Conservation (phyloP, 2,113 vertebrate species). For the Cyanoramphus novaezelandiae region DNA sequence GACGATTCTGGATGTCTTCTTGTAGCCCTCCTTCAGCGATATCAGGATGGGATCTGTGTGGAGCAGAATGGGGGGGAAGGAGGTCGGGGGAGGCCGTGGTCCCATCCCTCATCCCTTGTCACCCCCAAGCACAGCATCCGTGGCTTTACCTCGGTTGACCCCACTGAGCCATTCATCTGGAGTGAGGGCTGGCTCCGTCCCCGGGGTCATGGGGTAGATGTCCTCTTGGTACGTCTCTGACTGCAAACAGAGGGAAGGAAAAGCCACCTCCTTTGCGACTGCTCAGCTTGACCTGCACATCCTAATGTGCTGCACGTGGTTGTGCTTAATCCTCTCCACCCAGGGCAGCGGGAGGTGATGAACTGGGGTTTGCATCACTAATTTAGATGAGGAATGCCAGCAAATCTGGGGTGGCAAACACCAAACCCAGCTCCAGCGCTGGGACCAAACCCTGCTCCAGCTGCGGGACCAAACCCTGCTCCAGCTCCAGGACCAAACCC, state of each 20-base stretch:
- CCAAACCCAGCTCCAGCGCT: background rate
- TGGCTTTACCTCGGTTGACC: conserved; percentile 84
- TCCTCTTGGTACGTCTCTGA: conserved; percentile 98
- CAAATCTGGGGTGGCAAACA: background rate
- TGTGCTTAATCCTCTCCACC: background rate
- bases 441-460: background rate
- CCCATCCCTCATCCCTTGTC: background rate
- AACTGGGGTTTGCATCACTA: background rate
- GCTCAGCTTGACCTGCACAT: fast-evolving
- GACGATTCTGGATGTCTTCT: conserved; percentile 83
- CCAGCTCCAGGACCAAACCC: background rate
- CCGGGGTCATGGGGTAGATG: conserved; percentile 97
- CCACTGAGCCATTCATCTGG: conserved; percentile 94
- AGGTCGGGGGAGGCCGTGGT: background rate
- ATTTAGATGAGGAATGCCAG: background rate
- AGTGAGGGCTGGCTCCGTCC: conserved; percentile 88
- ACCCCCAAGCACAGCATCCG: fast-evolving
- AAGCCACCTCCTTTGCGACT: background rate
- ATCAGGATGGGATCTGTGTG: conserved; percentile 90
- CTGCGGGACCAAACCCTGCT: background rate
- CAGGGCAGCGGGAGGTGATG: fast-evolving
- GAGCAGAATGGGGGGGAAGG: fast-evolving
- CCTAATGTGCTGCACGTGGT: fast-evolving
- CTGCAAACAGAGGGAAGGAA: conserved; percentile 61
- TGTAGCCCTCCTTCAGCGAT: conserved; percentile 94